These are phyloP conservation scores for Thomomys bottae DNA, from an alignment of 2,113 vertebrate species.

Conservation along the genomic window DNA sequence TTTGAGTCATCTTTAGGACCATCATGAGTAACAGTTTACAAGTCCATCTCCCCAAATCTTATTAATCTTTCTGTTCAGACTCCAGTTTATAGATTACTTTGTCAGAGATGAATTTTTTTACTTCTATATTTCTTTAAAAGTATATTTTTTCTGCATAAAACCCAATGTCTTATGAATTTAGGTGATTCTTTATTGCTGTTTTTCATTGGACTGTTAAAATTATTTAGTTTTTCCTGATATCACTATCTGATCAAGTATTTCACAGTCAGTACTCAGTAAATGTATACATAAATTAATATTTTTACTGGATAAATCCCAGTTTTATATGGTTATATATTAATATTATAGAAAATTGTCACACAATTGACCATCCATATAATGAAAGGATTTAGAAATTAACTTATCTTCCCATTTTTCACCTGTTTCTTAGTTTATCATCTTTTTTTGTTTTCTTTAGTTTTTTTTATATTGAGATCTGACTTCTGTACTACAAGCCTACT, in stretches of 20 bases:
- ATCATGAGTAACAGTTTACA: conserved; percentile 39
- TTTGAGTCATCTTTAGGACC: conserved; percentile 53
- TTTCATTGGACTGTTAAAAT: neutral
- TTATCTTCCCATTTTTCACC: conserved; percentile 11
- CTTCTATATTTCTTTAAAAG: neutral
- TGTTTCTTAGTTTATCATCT: conserved; percentile 35
- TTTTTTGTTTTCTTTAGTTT: too few relatives aligned
- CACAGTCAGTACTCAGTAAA: neutral
- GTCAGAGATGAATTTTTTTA: conserved; percentile 31
- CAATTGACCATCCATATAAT: conserved; percentile 30
- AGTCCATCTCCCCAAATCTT: neutral
- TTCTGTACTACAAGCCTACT: neutral
- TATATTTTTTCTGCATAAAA: conserved; percentile 19
- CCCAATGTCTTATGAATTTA: neutral
- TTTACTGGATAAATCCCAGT: neutral
- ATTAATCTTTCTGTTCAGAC: neutral
- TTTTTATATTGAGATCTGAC: neutral
- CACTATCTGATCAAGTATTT: conserved; percentile 4
- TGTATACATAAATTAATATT: neutral
- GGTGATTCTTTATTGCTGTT: conserved; percentile 7
- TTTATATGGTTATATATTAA: conserved; percentile 43
- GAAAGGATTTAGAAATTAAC: neutral
- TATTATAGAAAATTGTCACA: conserved; percentile 14
- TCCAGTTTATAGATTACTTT: conserved; percentile 29
- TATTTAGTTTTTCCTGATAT: neutral